phyloP scores from a whole-genome alignment of 2,888 invertebrate genomes.

The Autographa pulchrina region DNA sequence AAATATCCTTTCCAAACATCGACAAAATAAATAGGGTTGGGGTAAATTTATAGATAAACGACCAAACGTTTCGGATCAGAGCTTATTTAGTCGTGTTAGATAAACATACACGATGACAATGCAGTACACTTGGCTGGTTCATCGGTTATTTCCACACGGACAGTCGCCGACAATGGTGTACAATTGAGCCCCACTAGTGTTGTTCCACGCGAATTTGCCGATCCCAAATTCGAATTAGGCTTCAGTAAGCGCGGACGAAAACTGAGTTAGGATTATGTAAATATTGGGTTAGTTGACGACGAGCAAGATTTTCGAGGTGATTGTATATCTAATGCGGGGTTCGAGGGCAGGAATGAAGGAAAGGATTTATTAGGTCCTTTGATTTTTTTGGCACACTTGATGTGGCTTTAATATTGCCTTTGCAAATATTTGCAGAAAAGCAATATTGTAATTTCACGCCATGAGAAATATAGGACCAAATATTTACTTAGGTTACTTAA shows the following conservation, averaged over 20 bases:
- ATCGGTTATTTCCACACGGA: slow-evolving; percentile 41
- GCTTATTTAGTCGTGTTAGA: slow-evolving; percentile 17
- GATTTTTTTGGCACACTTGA: slow-evolving; percentile 12
- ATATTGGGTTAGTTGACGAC: slow-evolving; percentile 43
- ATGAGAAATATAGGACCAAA: too few species aligned
- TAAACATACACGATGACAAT: slow-evolving; percentile 46
- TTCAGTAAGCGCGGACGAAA: slow-evolving; percentile 47
- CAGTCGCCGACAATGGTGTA: slow-evolving; percentile 43
- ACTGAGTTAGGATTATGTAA: slow-evolving; percentile 50
- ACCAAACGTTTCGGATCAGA: not conserved
- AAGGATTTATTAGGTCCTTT: not conserved
- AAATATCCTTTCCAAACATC: not conserved
- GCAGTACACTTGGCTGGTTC: slow-evolving; percentile 37
- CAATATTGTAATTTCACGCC: too few species aligned
- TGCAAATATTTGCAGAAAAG: not conserved
- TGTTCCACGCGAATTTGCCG: slow-evolving; percentile 41
- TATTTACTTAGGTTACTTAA: too few species aligned
- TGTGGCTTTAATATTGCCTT: slow-evolving; percentile 8
- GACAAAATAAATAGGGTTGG: not conserved
- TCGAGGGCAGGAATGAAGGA: slow-evolving; percentile 21
- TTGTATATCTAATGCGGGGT: slow-evolving; percentile 38
- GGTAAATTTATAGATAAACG: not conserved
- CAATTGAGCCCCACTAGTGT: slow-evolving; percentile 36
- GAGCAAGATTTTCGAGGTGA: slow-evolving; percentile 42
- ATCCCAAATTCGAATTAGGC: slow-evolving; percentile 45